Evolutionary conservation across 2,113 vertebrate species (phyloP).

Genomic region (Xenus cinereus): DNA sequence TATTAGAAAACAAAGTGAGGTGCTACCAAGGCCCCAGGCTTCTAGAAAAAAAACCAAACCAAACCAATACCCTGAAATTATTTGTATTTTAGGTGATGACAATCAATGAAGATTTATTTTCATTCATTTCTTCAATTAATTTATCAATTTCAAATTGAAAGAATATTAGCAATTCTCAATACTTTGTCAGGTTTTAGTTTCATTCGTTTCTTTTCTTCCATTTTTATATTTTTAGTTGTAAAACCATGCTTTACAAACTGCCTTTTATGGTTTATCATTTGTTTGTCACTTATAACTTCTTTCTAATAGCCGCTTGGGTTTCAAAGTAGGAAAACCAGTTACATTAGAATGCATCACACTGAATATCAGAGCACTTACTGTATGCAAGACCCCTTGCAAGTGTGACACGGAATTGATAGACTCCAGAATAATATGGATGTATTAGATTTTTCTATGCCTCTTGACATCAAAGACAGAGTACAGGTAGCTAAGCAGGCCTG

Average conservation of each 20-base stretch:
- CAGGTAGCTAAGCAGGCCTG: background rate
- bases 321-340: background rate
- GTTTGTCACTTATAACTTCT: background rate
- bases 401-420: background rate
- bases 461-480: background rate
- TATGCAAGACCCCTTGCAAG: background rate
- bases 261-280: background rate
- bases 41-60: background rate
- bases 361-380: background rate
- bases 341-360: background rate
- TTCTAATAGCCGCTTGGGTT: background rate
- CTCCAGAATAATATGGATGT: background rate
- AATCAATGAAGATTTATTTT: background rate
- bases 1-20: background rate
- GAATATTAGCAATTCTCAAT: background rate
- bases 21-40: background rate
- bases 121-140: background rate
- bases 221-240: background rate
- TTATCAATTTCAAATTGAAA: background rate
- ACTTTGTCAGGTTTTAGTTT: background rate
- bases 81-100: background rate
- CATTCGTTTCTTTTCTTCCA: rapidly evolving
- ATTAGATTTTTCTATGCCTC: background rate
- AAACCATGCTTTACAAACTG: background rate
- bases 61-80: background rate